Percentiles rank a stretch among this genome's conserved stretches.
phyloP scores from a whole-genome alignment of 2,113 vertebrate species.

The Indicator maculatus region DNA sequence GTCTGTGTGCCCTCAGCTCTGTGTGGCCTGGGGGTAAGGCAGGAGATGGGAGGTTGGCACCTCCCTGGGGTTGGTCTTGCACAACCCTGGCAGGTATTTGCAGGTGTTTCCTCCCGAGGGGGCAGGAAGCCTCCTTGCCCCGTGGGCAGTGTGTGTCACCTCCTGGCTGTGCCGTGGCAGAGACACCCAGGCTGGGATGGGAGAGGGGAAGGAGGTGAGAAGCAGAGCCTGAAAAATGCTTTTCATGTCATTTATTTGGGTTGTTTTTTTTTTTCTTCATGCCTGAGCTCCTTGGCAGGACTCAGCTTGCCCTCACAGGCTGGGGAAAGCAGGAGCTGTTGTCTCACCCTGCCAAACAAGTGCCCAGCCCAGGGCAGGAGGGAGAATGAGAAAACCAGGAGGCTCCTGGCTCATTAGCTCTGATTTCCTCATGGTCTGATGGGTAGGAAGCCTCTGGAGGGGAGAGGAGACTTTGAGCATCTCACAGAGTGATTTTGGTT shows the following conservation, averaged over 20 bases:
- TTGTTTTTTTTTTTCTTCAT: neutral
- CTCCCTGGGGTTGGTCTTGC: neutral
- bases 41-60: fast-evolving
- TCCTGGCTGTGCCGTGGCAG: neutral
- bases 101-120: neutral
- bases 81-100: fast-evolving
- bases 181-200: fast-evolving
- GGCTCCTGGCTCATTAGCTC: neutral
- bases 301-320: fast-evolving
- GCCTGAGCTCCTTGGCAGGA: neutral
- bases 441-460: neutral
- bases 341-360: fast-evolving
- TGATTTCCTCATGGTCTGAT: neutral
- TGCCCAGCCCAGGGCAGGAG: neutral
- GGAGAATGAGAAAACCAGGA: neutral
- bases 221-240: neutral
- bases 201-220: too few relatives aligned
- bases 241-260: neutral
- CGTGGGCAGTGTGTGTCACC: fast-evolving
- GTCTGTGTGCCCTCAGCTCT: neutral
- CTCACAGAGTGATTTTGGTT: too few relatives aligned
- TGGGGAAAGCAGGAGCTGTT: fast-evolving
- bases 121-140: neutral
- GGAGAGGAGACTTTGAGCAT: neutral
- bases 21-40: too few relatives aligned